Evolutionary conservation across 2,888 invertebrate species (phyloP).

Genomic region (Synanthedon myopaeformis): DNA sequence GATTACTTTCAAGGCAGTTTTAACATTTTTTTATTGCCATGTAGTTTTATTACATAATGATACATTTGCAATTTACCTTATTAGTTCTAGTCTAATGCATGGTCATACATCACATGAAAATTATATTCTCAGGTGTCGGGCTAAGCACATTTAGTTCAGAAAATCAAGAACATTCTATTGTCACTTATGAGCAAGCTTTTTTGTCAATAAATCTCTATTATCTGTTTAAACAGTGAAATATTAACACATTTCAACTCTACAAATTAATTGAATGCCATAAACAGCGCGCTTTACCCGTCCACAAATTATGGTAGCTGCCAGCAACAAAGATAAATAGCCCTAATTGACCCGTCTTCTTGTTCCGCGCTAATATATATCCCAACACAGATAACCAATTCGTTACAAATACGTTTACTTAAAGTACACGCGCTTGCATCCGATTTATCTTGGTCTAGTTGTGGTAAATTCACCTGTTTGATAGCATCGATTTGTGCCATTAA

Average conservation of each 20-base stretch:
- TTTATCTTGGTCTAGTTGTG: conserved; percentile 26
- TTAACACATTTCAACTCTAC: background rate
- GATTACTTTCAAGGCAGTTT: conserved; percentile 23
- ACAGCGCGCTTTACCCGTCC: background rate
- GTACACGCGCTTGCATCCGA: conserved; percentile 25
- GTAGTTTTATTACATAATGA: conserved; percentile 38
- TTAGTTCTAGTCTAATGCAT: background rate
- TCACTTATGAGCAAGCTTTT: too few relatives aligned
- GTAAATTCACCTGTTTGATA: conserved; percentile 44
- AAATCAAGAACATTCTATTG: too few relatives aligned
- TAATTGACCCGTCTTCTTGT: conserved; percentile 21
- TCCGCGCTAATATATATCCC: conserved; percentile 10
- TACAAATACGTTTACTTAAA: conserved; percentile 32
- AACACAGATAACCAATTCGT: conserved; percentile 11
- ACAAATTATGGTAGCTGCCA: background rate
- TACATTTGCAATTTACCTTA: conserved; percentile 16
- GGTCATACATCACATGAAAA: background rate
- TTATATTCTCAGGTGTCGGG: too few relatives aligned
- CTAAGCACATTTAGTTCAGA: too few relatives aligned
- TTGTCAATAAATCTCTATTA: too few relatives aligned
- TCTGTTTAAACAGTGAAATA: too few relatives aligned
- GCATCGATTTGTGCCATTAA: conserved; percentile 46
- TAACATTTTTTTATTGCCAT: conserved; percentile 16
- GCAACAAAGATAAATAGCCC: conserved; percentile 12
- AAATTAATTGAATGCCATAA: background rate